Base-by-base conservation (phyloP, 2,888 invertebrate species). In the Harpagoxenus sublaevis region DNA sequence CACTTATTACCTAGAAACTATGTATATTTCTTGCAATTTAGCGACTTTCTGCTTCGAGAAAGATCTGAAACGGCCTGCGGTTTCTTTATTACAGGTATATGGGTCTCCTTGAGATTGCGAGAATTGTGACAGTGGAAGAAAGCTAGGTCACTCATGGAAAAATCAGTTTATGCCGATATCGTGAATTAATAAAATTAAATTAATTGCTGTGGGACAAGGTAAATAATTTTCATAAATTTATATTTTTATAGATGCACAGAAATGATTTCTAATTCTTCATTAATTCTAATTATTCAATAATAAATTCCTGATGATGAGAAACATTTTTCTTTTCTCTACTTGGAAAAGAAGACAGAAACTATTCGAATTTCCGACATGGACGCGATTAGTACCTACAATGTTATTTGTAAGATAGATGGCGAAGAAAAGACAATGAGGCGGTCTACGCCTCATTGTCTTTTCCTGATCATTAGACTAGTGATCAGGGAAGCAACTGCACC, bases 31-130 rank as follows among this genome's bases (percentile, higher is more conserved):
- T 15, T 53, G 55, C 71, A 88, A 84, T 84, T 73, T 81, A 83
- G n/a, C 78, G 78, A 88, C 82, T 89, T 86, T 85, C 86, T 84
- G 86, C 71, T 87, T 65, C 57, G 55, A 55, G 23, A 70, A 51
- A 55, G 23, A 35, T 35, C 6, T 35, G 35, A 31, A 28, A 35
- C n/a, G 6, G 4, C 35, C 31, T 35, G 18, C 42, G 28, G 12
- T 73, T 60, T 71, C 23, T 71, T 60, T 8, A 23, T 23, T 48
- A 31, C 5, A 48, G 31, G 51, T 51, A 12, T 68, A 51, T 18
- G 9, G 23, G 15, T n/a, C 70, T 70, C 60, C 70, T 79, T 51
- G 48, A 28, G 31, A 68, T 68, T 23, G 68, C 48, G 57, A 48
- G 45, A 82, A 55, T 65, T 35, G 23, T 51, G 75, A 51, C 35